Evolutionary conservation across 2,797 vertebrate genomes (phyloP).

Genomic region (Crenuchus spilurus): DNA sequence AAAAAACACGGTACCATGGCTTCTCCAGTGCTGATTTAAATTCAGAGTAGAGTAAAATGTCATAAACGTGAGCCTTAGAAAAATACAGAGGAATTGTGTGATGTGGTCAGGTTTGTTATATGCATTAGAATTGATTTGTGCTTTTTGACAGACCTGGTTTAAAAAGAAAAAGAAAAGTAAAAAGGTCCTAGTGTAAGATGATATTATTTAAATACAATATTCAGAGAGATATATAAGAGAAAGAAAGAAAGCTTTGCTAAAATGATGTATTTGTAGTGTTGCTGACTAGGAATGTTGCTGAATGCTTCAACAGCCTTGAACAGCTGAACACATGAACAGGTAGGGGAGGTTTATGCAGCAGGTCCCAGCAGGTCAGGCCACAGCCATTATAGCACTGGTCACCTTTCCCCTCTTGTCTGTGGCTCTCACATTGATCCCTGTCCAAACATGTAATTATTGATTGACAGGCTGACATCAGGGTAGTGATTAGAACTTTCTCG

Average conservation of each 20-base stretch:
- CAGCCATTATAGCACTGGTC: neutral
- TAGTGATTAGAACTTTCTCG: constrained; percentile 79
- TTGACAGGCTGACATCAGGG: constrained; percentile 74
- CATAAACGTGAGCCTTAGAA: constrained; percentile 76
- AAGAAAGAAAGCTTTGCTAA: constrained; percentile 50
- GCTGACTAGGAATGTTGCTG: constrained; percentile 35
- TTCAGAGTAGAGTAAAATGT: constrained; percentile 76
- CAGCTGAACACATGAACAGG: constrained; percentile 21
- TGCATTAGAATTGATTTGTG: constrained; percentile 73
- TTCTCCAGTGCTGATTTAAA: constrained; percentile 74
- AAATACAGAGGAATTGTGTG: constrained; percentile 72
- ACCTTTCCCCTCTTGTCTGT: constrained; percentile 25
- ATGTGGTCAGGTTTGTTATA: constrained; percentile 74
- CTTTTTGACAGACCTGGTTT: constrained; percentile 49
- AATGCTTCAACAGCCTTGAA: constrained; percentile 33
- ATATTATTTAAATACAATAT: constrained; percentile 59
- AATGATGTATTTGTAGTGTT: constrained; percentile 55
- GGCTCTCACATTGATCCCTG: constrained; percentile 55
- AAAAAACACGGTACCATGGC: constrained; percentile 57
- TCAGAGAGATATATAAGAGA: constrained; percentile 64
- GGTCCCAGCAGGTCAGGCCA: constrained; percentile 28
- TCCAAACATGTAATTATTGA: constrained; percentile 74
- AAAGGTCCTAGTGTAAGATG: constrained; percentile 64
- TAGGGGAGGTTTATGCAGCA: constrained; percentile 22
- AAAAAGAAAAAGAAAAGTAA: constrained; percentile 32